Conservation (phyloP, 2,113 vertebrate species). For the Phasianus colchicus region DNA sequence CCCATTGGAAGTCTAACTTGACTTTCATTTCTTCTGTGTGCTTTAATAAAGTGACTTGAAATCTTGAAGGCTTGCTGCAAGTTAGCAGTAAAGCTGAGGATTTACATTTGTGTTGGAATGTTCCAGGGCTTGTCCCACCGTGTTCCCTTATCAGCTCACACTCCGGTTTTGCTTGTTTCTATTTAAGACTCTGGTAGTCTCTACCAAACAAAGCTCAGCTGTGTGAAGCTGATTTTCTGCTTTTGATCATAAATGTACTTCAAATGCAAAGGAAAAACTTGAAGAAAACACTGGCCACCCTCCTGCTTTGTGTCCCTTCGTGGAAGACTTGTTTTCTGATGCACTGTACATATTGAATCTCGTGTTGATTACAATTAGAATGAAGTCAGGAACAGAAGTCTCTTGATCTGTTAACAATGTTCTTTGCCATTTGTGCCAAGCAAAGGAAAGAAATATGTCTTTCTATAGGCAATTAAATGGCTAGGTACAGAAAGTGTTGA, state of each 20-base stretch:
- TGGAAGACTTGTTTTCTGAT: not conserved
- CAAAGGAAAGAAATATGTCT: not conserved
- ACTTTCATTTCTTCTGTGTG: not conserved
- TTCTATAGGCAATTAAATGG: not conserved
- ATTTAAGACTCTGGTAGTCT: not conserved
- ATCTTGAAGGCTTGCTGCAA: not conserved
- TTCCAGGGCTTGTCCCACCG: not conserved
- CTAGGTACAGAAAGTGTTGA: not conserved
- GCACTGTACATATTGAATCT: not conserved
- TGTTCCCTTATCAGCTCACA: not conserved
- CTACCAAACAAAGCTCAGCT: not conserved
- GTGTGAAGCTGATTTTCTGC: not conserved
- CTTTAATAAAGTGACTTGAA: not conserved
- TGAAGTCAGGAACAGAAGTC: not conserved
- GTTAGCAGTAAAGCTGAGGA: not conserved
- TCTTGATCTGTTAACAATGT: not conserved
- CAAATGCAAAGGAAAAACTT: not conserved
- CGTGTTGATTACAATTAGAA: not conserved
- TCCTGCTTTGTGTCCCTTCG: not conserved
- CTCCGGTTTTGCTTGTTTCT: slow-evolving; percentile 28
- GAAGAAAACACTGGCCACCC: not conserved
- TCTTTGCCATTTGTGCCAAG: not conserved
- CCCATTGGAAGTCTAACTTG: not conserved
- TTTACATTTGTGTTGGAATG: not conserved
- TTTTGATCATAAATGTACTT: not conserved